Evolutionary conservation across 2,113 vertebrate species (phyloP).

Genomic region (Lamprologus lemairii): DNA sequence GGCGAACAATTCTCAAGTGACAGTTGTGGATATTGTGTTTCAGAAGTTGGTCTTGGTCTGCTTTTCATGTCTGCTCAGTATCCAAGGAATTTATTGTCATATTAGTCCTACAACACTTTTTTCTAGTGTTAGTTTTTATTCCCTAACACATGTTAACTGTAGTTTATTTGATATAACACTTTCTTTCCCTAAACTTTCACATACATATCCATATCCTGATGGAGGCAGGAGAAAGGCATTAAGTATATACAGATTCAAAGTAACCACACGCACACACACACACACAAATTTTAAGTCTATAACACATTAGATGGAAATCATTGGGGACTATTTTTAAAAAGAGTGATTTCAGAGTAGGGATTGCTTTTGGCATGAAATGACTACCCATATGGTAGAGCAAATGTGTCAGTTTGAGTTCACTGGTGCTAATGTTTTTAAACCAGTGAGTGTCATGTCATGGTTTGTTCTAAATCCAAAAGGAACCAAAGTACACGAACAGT

Average conservation of each 20-base stretch:
- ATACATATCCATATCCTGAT: neutral
- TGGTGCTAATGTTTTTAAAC: neutral
- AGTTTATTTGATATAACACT: neutral
- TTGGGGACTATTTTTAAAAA: neutral
- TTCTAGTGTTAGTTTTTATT: neutral
- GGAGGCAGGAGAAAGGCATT: neutral
- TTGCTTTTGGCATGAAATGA: neutral
- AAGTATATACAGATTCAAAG: neutral
- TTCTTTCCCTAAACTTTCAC: neutral
- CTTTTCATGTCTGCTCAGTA: neutral
- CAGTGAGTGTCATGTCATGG: neutral
- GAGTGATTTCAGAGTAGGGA: neutral
- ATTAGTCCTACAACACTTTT: neutral
- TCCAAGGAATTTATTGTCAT: neutral
- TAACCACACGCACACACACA: rapidly evolving
- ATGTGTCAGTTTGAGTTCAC: neutral
- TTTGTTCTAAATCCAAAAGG: neutral
- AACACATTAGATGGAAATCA: neutral
- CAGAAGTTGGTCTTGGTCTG: neutral
- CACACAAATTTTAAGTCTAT: neutral
- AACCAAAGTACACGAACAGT: neutral
- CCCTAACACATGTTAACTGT: neutral
- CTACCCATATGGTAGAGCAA: neutral
- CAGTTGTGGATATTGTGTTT: neutral
- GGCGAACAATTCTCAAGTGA: neutral